These are phyloP conservation scores for Cololabis saira DNA, from an alignment of 2,113 vertebrate genomes.

Conservation along the genomic window DNA sequence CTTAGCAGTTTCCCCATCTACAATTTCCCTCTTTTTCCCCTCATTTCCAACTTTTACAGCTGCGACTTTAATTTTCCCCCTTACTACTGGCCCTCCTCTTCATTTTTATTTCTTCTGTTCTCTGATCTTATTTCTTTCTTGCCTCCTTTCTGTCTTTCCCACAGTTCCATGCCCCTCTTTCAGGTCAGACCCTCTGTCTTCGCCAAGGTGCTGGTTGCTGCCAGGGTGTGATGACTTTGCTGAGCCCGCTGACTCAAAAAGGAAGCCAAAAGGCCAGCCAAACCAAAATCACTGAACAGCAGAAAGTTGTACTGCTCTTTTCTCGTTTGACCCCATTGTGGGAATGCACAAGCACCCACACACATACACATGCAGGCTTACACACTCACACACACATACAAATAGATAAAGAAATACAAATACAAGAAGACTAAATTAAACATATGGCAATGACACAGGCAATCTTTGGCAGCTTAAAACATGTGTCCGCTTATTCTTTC, in stretches of 20 bases:
- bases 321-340: slow-evolving; percentile 37
- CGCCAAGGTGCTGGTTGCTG: slow-evolving; percentile 40
- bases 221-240: slow-evolving; percentile 55
- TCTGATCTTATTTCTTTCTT: neutral
- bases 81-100: neutral
- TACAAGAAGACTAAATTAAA: neutral
- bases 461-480: slow-evolving; percentile 7
- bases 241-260: slow-evolving; percentile 62
- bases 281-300: slow-evolving; percentile 73
- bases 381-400: neutral
- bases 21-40: no score
- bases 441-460: neutral
- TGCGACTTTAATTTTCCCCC: neutral
- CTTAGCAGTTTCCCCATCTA: no score
- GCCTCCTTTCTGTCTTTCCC: slow-evolving; percentile 21
- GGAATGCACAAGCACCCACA: neutral
- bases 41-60: no score
- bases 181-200: slow-evolving; percentile 46
- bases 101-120: neutral
- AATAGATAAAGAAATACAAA: no score
- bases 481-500: slow-evolving; percentile 4
- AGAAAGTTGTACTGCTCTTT: slow-evolving; percentile 52
- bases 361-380: neutral
- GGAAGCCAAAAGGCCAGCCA: slow-evolving; percentile 61
- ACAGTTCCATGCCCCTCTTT: slow-evolving; percentile 20